Evolutionary conservation across 2,888 invertebrate species (phyloP).

Genomic region (Frankliniella fusca): DNA sequence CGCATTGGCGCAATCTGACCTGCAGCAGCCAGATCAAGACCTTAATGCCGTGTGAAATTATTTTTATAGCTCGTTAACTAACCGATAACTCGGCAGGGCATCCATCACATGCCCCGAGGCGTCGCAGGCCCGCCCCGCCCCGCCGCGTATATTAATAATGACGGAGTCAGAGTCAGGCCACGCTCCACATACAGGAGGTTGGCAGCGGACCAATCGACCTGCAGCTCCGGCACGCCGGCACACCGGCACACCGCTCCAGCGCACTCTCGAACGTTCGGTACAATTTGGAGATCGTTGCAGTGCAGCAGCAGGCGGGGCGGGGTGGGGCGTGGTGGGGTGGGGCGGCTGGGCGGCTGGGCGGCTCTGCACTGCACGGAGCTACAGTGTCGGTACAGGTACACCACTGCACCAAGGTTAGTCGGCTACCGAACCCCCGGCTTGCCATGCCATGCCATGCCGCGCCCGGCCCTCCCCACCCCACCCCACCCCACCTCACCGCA

Average conservation of each 20-base stretch:
- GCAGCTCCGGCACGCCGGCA: neutral
- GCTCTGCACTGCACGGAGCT: neutral
- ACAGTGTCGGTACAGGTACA: neutral
- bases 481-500: no score
- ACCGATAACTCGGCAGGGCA: neutral
- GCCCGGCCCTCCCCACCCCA: no score
- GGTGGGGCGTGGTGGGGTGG: neutral
- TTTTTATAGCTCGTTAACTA: neutral
- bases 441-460: neutral
- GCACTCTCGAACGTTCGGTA: neutral
- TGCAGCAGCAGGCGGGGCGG: neutral
- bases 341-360: neutral
- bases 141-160: conserved; percentile 6
- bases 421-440: neutral
- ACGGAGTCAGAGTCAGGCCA: neutral
- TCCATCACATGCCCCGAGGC: neutral
- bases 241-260: neutral
- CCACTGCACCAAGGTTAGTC: neutral
- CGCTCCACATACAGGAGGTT: neutral
- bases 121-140: neutral
- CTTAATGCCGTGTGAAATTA: neutral
- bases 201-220: neutral
- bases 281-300: conserved; percentile 15
- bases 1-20: no score
- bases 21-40: no score